Conservation (phyloP, 2,888 invertebrate genomes). For the Cactoblastis cactorum region DNA sequence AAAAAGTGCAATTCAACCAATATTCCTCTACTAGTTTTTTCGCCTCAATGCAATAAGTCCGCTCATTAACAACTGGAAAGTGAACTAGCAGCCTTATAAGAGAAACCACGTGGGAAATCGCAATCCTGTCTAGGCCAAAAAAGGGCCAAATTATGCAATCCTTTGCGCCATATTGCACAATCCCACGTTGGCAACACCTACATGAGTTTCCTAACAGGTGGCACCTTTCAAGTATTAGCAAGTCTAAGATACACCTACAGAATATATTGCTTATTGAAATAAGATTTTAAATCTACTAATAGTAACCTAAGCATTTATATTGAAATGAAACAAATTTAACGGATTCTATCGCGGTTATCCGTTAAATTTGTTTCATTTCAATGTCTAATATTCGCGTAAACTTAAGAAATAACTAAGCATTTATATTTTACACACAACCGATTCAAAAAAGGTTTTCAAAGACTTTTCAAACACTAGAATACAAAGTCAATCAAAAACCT, state of each 20-base stretch:
- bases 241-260: constrained; percentile 46
- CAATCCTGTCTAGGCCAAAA: constrained; percentile 24
- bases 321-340: no score
- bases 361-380: no score
- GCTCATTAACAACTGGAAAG: constrained; percentile 2
- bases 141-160: constrained; percentile 35
- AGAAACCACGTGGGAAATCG: constrained; percentile 20
- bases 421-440: no score
- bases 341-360: no score
- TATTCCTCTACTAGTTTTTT: not conserved
- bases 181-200: constrained; percentile 31
- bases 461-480: no score
- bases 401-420: no score
- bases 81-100: constrained; percentile 6
- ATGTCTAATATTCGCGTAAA: no score
- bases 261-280: not conserved
- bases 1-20: no score
- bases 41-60: not conserved
- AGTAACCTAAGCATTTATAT: no score
- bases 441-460: no score
- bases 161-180: constrained; percentile 10
- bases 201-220: constrained; percentile 45
- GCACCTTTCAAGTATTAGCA: constrained; percentile 53
- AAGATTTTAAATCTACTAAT: no score
- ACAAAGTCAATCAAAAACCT: no score